Evolutionary conservation across 2,113 vertebrate species (phyloP), one percentile per base, ranked within the genome.

Genomic region (Formicarius rufipectus): DNA sequence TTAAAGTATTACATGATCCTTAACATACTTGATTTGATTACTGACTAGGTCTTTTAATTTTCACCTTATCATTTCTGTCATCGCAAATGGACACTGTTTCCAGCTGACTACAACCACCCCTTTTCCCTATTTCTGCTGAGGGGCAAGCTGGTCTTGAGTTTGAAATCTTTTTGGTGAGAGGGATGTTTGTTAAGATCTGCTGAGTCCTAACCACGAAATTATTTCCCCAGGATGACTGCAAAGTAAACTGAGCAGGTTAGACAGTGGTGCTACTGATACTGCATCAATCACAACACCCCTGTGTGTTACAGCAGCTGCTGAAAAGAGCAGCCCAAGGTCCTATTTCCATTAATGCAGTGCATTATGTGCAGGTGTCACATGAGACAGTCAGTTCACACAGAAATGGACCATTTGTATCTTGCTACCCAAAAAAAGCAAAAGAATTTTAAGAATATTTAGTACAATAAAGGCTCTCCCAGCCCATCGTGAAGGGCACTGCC

Each of bases 191-290:
- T 86, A 73, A 82, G 59, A 92, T 82, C 55, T 96, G 30, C 86
- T 84, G 74, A 92, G 78, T 87, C 91, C 74, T 92, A 95, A 84
- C 33, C 13, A 40, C 69, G 89, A 60, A 89, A 93, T n/a, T 58
- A 44, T 81, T 93, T 96, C 90, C 91, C 86, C 81, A 62, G 31
- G 42, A 68, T 73, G 74, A 79, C 25, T 77, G 62, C 66, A 93
- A 90, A 87, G 80, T 92, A 93, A 84, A 78, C 85, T 74, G 56
- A 66, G 47, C 84, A 79, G 45, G 66, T 58, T 37, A 39, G 49
- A 74, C 68, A 52, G 64, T 18, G 33, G 40, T 37, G 49, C n/a
- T 93, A 89, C 37, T 84, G 94, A 94, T 87, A 90, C 56, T 44
- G 42, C 82, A 96, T 95, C 94, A 74, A 67, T 80, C 92, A 84